Percentiles rank a stretch among this genome's conserved stretches.
Evolutionary conservation across 92 coral and sea anemone species (phyloP).

Genomic region (Epizoanthus stellaris): DNA sequence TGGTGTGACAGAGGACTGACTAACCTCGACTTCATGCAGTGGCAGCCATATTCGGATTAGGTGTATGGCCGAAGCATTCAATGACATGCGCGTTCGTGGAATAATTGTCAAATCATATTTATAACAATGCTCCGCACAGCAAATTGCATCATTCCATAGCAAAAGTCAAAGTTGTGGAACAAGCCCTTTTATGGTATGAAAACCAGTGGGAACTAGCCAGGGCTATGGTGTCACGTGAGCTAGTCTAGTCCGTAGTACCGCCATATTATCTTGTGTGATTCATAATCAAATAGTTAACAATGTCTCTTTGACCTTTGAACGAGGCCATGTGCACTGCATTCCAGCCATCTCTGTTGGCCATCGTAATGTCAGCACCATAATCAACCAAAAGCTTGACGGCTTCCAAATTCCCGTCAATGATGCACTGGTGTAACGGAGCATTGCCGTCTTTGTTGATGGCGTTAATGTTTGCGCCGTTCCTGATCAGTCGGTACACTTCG

Average conservation of each 20-base stretch:
- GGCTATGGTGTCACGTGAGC: no score
- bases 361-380: slow-evolving; percentile 71
- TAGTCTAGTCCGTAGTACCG: neutral
- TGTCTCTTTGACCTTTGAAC: slow-evolving; percentile 73
- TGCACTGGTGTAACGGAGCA: slow-evolving; percentile 76
- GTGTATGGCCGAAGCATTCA: no score
- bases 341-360: slow-evolving; percentile 81
- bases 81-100: no score
- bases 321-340: slow-evolving; percentile 82
- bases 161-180: no score
- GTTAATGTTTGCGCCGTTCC: slow-evolving; percentile 66
- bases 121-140: no score
- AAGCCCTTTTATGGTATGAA: no score
- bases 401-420: slow-evolving; percentile 74
- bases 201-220: no score
- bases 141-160: no score
- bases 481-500: slow-evolving; percentile 61
- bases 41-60: no score
- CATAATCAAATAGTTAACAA: slow-evolving; percentile 69
- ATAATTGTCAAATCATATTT: no score
- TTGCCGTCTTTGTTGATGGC: slow-evolving; percentile 71
- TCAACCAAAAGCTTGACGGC: slow-evolving; percentile 78
- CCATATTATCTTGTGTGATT: slow-evolving; percentile 26
- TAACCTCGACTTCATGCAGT: no score
- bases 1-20: no score